phyloP scores from a whole-genome alignment of 1,140 invertebrate genomes.

The Bombus superbus region DNA sequence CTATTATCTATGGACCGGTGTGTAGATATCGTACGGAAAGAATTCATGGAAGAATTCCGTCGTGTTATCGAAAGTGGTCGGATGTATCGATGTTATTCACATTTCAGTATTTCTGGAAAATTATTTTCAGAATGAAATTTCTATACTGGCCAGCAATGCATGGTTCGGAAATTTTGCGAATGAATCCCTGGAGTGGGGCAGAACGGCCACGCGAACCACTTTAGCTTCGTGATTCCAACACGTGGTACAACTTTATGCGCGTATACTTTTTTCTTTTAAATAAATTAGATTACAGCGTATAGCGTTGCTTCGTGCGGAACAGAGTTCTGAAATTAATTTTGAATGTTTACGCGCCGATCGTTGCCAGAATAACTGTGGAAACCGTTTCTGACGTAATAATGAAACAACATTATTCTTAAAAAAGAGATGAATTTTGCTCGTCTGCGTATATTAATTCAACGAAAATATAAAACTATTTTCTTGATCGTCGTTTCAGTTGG shows the following conservation, averaged over 20 bases:
- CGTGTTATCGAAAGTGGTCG: background rate
- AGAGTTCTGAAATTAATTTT: conserved; percentile 11
- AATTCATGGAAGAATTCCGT: background rate
- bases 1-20: background rate
- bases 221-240: background rate
- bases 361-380: background rate
- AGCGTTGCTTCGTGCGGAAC: background rate
- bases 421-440: background rate
- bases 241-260: background rate
- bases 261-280: background rate
- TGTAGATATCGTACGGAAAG: background rate
- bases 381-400: background rate
- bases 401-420: background rate
- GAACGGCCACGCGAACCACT: background rate
- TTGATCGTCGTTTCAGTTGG: background rate
- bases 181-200: background rate
- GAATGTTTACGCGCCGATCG: background rate
- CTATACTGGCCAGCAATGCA: background rate
- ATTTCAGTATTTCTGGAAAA: background rate
- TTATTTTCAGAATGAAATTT: conserved; percentile 20
- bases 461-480: background rate
- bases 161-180: conserved; percentile 1
- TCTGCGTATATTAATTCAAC: background rate
- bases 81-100: background rate
- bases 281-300: background rate